Conservation (phyloP, 1,140 invertebrate genomes). For the Caenorhabditis remanei region DNA sequence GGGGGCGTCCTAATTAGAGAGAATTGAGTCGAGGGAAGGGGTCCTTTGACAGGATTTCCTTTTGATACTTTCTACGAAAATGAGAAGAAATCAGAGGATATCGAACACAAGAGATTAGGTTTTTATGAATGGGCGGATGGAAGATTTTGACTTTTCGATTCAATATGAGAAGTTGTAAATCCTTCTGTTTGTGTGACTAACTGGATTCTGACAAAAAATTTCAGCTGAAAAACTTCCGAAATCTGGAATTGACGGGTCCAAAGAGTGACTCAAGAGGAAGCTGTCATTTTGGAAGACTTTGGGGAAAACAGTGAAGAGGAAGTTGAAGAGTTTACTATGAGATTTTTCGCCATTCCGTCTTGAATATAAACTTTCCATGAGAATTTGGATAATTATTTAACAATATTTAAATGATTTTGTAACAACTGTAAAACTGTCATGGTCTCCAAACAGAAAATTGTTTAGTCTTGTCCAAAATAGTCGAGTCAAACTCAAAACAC, state of each 20-base stretch:
- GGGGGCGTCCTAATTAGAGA: conserved; percentile 53
- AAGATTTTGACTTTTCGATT: neutral
- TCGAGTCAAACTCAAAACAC: no score
- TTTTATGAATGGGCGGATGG: no score
- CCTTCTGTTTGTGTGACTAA: neutral
- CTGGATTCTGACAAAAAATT: neutral
- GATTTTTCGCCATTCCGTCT: no score
- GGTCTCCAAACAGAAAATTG: no score
- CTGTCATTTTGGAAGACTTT: neutral
- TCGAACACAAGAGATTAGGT: no score
- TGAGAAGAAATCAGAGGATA: neutral
- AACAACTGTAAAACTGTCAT: no score
- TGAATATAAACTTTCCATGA: no score
- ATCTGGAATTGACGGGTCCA: conserved; percentile 16
- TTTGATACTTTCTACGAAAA: neutral
- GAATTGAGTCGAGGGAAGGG: neutral
- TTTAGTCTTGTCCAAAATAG: no score
- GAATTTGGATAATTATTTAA: no score
- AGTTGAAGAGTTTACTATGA: no score
- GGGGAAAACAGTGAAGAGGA: neutral
- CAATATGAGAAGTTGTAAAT: neutral
- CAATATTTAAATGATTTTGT: no score
- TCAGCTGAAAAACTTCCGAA: neutral
- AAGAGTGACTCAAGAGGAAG: neutral
- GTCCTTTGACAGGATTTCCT: conserved; percentile 31